These are phyloP conservation scores for Agriotes lineatus DNA, from an alignment of 2,888 invertebrate species.

Conservation along the genomic window DNA sequence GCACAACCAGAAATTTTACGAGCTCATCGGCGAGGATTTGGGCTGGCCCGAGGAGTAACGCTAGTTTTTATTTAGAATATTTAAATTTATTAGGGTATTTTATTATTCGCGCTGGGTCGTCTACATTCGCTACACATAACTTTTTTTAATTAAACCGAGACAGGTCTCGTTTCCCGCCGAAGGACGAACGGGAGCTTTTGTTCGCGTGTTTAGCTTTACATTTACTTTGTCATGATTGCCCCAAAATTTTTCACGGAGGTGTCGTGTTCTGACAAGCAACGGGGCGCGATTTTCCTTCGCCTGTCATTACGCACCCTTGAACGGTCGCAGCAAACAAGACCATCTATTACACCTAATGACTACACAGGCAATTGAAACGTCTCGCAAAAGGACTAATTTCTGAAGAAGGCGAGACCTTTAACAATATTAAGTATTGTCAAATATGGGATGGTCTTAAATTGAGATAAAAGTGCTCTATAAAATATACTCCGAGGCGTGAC, in stretches of 20 bases:
- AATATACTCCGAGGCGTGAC: no score
- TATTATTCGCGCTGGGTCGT: slow-evolving; percentile 28
- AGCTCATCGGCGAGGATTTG: slow-evolving; percentile 91
- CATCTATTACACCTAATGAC: slow-evolving; percentile 3
- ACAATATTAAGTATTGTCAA: no score
- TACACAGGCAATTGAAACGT: neutral
- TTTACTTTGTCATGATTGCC: slow-evolving; percentile 1
- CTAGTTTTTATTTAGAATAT: slow-evolving; percentile 39
- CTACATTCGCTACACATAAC: neutral
- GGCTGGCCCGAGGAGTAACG: slow-evolving; percentile 92
- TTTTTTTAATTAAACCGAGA: no score
- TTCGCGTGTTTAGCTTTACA: neutral
- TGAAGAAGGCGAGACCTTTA: no score
- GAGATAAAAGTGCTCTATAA: no score
- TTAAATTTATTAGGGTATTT: slow-evolving; percentile 27
- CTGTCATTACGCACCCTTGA: slow-evolving; percentile 1
- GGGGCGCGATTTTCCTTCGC: neutral
- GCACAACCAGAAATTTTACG: slow-evolving; percentile 93
- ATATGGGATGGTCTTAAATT: no score
- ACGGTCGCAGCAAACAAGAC: neutral
- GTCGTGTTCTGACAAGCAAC: slow-evolving; percentile 3
- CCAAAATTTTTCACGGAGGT: slow-evolving; percentile 1
- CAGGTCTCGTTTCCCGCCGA: slow-evolving; percentile 1
- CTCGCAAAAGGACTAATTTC: neutral
- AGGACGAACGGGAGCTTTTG: slow-evolving; percentile 16